phyloP scores from a whole-genome alignment of 2,888 invertebrate species.

The Eulithis prunata region DNA sequence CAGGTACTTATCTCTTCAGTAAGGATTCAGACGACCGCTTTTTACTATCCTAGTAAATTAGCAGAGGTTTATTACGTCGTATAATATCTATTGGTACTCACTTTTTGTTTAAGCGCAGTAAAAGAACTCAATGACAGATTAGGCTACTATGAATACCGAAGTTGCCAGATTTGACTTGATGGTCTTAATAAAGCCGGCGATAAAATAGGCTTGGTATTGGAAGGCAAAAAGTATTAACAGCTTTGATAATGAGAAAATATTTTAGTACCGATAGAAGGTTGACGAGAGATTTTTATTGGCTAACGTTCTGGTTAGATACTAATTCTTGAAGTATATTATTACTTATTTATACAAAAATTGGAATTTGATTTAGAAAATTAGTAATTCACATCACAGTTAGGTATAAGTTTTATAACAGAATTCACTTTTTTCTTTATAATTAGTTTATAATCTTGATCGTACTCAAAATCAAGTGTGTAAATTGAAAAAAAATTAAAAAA shows the following conservation, averaged over 20 bases:
- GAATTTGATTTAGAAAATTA: too few relatives aligned
- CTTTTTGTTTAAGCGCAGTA: conserved; percentile 22
- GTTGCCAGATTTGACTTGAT: conserved; percentile 27
- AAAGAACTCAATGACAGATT: conserved; percentile 29
- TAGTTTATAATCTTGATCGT: too few relatives aligned
- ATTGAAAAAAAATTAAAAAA: too few relatives aligned
- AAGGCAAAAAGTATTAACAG: conserved; percentile 5
- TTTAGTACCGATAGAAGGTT: conserved; percentile 10
- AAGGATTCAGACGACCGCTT: conserved; percentile 45
- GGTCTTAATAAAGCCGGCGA: conserved; percentile 25
- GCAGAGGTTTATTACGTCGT: conserved; percentile 44
- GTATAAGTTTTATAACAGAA: too few relatives aligned
- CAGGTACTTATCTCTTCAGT: conserved; percentile 56
- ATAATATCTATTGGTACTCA: conserved; percentile 32
- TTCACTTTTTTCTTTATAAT: too few relatives aligned
- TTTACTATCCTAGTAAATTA: conserved; percentile 54
- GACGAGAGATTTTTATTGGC: neutral
- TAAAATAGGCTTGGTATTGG: conserved; percentile 21
- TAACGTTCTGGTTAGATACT: neutral
- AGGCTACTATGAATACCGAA: conserved; percentile 29
- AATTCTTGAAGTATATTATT: neutral
- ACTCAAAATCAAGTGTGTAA: too few relatives aligned
- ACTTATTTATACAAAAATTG: too few relatives aligned
- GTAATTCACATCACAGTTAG: too few relatives aligned
- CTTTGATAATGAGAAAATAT: conserved; percentile 16